Base-by-base conservation (phyloP, 2,888 invertebrate species). In the Acleris cristana region DNA sequence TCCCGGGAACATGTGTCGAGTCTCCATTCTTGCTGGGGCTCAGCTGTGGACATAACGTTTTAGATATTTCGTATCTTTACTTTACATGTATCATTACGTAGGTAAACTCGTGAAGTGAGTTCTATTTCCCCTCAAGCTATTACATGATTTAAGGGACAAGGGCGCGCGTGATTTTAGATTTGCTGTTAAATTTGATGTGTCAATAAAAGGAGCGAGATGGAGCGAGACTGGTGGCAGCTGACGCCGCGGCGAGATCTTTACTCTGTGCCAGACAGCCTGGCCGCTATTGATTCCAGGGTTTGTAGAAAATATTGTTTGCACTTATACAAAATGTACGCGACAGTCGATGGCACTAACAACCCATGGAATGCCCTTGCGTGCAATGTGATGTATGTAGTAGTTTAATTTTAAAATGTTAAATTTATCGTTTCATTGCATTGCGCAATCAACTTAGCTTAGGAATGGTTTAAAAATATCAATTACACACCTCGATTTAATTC, bases 211-310 rank as follows among this genome's bases (percentile, higher is more conserved):
- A 34, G 18, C 19, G 70, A 69, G 51, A 89, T 91, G 90, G 88
- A 87, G 48, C 80, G 82, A 45, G 90, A 93, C 65, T 94, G 93
- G 94, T 94, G 94, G 94, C 89, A 91, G 70, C 80, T 93, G 73
- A 88, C 88, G 18, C 93, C 93, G 1, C 86, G 89, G 8, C 82
- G 88, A 60, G 85, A 88, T 52, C 72, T 86, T 63, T 84, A 73
- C 73, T 74, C 86, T 16, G 82, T 95, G 48, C 94, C 95, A 0
- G 95, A 95, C 71, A 91, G 94, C 75, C 86, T 95, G 71, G 93
- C 94, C 3, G 92, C 95, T 52, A 74, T 89, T 64, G 95, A 95
- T 76, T 95, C 95, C 74, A 82, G 94, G 94, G 95, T 95, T 87
- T 73, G 89, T 88, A 64, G 34, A 44, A 48, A 53, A 30, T 57